phyloP scores from a whole-genome alignment of 2,113 vertebrate genomes.

The Rhabdornis inornatus region DNA sequence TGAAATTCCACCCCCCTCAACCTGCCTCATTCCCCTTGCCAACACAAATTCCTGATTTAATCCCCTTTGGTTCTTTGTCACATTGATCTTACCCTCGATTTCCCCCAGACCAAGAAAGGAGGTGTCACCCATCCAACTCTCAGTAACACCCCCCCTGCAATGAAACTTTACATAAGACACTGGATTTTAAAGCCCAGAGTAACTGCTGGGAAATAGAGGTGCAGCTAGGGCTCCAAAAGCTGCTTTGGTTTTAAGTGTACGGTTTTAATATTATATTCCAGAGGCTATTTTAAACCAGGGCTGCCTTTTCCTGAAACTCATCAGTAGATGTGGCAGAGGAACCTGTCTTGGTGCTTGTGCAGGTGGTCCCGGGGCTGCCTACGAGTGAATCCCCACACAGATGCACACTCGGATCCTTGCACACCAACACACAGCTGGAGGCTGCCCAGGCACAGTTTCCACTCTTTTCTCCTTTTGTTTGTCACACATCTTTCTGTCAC shows the following conservation, averaged over 20 bases:
- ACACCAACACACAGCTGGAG: background rate
- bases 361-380: background rate
- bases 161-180: accelerated
- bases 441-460: background rate
- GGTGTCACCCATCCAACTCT: background rate
- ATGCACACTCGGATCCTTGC: background rate
- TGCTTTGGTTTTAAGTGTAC: background rate
- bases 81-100: background rate
- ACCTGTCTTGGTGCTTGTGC: background rate
- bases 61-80: accelerated
- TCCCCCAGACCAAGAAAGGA: background rate
- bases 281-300: background rate
- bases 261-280: background rate
- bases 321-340: background rate
- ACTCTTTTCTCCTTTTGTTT: background rate
- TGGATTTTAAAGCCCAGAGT: background rate
- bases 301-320: background rate
- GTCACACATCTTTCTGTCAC: background rate
- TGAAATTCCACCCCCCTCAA: background rate
- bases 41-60: background rate
- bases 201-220: background rate
- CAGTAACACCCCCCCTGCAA: background rate
- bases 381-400: background rate
- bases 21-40: background rate
- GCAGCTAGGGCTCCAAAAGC: background rate